Conservation (phyloP, 2,797 vertebrate species). For the Hyperoplus immaculatus region DNA sequence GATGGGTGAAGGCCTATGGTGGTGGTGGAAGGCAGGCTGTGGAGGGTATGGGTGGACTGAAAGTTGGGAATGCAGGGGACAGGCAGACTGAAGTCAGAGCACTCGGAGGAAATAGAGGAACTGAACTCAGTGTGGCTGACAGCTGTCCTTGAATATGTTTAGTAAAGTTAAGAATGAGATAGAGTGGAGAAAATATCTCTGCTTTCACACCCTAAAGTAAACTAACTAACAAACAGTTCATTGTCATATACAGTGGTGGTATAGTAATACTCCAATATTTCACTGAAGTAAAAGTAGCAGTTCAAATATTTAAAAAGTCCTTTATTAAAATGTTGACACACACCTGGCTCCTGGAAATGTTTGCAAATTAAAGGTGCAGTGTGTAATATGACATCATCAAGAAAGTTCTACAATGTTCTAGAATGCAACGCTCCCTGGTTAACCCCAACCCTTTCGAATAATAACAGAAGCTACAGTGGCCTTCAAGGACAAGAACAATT, state of each 20-base stretch:
- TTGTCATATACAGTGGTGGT: not conserved
- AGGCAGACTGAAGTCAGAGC: slow-evolving; percentile 61
- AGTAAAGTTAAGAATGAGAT: slow-evolving; percentile 46
- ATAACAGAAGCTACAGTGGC: no score
- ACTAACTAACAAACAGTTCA: not conserved
- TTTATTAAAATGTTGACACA: not conserved
- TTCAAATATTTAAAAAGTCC: not conserved
- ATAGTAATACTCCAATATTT: not conserved
- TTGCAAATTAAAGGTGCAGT: no score
- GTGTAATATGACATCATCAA: no score
- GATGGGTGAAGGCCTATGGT: slow-evolving; percentile 68
- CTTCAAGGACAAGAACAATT: no score
- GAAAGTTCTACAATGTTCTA: no score
- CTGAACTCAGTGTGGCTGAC: slow-evolving; percentile 66
- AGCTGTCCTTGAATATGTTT: slow-evolving; percentile 76
- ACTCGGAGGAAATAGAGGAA: slow-evolving; percentile 53
- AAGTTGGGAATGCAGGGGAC: slow-evolving; percentile 78
- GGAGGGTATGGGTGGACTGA: slow-evolving; percentile 60
- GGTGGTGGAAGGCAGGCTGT: slow-evolving; percentile 54
- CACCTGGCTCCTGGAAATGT: not conserved
- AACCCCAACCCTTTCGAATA: no score
- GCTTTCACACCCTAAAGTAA: slow-evolving; percentile 18
- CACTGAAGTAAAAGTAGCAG: not conserved
- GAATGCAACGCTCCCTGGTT: no score
- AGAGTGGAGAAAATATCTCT: slow-evolving; percentile 33